Base-by-base conservation (phyloP, 1,140 invertebrate genomes). In the Leptopilina boulardi region DNA sequence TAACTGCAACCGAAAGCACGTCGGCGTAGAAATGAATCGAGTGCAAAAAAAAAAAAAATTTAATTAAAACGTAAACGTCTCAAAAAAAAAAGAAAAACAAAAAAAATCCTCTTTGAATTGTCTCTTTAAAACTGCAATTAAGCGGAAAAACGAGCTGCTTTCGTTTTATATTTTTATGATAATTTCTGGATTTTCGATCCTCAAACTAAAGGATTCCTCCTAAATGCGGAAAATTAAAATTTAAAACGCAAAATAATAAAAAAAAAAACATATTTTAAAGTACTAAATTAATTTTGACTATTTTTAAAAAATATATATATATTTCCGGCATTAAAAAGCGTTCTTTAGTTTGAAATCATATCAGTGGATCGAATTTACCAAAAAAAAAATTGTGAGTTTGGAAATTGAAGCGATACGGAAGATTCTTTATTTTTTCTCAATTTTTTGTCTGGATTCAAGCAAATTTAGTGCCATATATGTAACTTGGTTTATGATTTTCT, bases 1-100 rank as follows among this genome's bases (percentile, higher is more conserved):
- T 75, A 79, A 79, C 72, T n/a, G 70, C 72, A 80, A 80, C 80
- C 77, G 73, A 75, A 79, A 83, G 77, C 78, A 76, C 77, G 73
- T 75, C 56, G 34, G 75, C 77, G 71, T 81, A 74, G 73, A 80
- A 80, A 77, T 38, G 79, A 72, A 75, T 83, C 59, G 21, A 66
- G 59, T 66, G 59, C 13, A 66, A 30, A 30, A 23, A 15, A 15
- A 23, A 13, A 66, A 66, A 66, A 38, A 38, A 38, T 6, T 38
- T 80, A 78, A 77, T 79, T 38, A 74, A 82, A 76, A 72, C 30
- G 75, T 72, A 72, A 77, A 75, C 54, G 75, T 78, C 80, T 81
- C 72, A 71, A 77, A 81, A 78, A 34, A 42, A 73, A 71, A 75
- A 81, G 77, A 34, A 42, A 38, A 77, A 73, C 77, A 9, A 38